Evolutionary conservation across 2,797 vertebrate genomes (phyloP), one percentile per base, ranked within the genome.

Genomic region (Erethizon dorsatum): DNA sequence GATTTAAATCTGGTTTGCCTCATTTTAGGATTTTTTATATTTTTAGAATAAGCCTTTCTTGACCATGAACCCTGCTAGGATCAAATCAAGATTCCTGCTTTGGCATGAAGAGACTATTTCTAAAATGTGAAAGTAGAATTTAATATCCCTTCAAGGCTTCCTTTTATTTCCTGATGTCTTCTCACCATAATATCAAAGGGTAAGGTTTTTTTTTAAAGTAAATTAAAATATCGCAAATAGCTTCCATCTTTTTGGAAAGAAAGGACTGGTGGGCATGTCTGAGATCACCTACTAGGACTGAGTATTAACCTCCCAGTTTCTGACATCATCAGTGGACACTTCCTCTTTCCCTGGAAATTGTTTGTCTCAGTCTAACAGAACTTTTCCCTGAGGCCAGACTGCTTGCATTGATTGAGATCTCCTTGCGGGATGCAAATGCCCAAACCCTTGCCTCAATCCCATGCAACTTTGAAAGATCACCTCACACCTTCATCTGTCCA

Each of bases 181-280:
- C 8, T 73, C 54, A 28, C 4, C 22, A 96, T 65, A 57, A 75
- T 80, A 65, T 41, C 26, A 83, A 80, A 93, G 15, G 4, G 50
- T 65, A 10, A 63, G n/a, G 0, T 47, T 82, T 93, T 57, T 57
- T 59, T 78, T n/a, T 87, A 28, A 47, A 14, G 24, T 47, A 84
- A 80, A 85, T 59, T 86, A 78, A 78, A 96, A 75, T 13, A 88
- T 85, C 28, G 90, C 24, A 67, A 41, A 45, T 83, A 83, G 45
- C 4, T 28, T 33, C 1, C 20, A 5, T 91, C 0, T 61, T 94
- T 85, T 77, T 67, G 12, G 33, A 67, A 86, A 41, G 65, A 52
- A 65, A 71, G 31, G 69, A 52, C n/a, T 11, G 2, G 4, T 83
- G 89, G 63, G 37, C 59, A 50, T 31, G 18, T 2, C 28, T 83